Base-by-base conservation (phyloP, 2,888 invertebrate species). In the Gymnosoma rotundatum region DNA sequence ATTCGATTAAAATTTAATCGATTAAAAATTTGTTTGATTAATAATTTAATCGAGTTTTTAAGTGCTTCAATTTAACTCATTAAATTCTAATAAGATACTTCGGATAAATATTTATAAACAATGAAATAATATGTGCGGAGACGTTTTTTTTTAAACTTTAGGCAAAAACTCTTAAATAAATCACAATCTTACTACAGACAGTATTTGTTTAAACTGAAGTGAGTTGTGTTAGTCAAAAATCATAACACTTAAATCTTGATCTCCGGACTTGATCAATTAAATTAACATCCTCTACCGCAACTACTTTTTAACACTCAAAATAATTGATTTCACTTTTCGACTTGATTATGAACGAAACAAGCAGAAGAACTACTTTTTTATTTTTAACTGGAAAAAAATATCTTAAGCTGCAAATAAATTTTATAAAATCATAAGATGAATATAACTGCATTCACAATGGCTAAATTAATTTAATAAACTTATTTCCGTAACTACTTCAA, bases 401-500 rank as follows among this genome's bases (percentile, higher is more conserved):
- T 32, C 32, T 32, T 7, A 32, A 32, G 32, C 8, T 32, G 32
- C 32, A 32, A 32, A 6, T 32, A 32, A 25, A 20, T 16, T 48
- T 66, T 7, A 48, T 32, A 48, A 75, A 66, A 58, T 58, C 38
- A 36, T 42, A 42, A 42, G 42, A 42, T 12, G 12, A 12, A 10
- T n/a, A 48, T 16, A 76, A 67, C 50, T 66, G 48, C 48, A 58
- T 58, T 38, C 14, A 48, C 14, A 56, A 66, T 67, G 58, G 18
- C 12, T 20, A 32, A 25, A 60, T 4, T 38, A 14, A 7, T 18
- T 66, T 9, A 38, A 60, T 64, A 32, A 64, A 64, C 48, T 66
- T 48, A 60, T 67, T 75, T 76, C 75, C 75, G 58, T 18, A 67
- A 66, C 48, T 10, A 8, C 48, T n/a, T 16, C 16, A 21, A 52